These are phyloP conservation scores for Chaunax sp. DNA, from an alignment of 2,797 vertebrate species.

Conservation along the genomic window DNA sequence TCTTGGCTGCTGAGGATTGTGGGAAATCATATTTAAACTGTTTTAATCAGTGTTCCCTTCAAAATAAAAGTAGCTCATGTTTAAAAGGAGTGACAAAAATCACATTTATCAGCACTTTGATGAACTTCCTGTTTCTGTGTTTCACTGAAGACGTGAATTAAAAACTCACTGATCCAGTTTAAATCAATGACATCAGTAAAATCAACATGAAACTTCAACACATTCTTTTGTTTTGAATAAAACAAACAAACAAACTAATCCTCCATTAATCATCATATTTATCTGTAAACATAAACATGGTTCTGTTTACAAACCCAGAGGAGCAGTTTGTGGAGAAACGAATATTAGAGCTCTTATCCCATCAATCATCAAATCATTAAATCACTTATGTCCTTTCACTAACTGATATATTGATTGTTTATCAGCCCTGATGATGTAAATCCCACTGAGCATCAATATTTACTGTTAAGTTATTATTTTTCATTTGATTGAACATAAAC, in stretches of 20 bases:
- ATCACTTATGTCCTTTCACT: too few relatives aligned
- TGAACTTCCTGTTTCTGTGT: background rate
- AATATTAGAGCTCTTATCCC: too few relatives aligned
- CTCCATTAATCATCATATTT: conserved; percentile 21
- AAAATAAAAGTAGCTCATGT: conserved; percentile 52
- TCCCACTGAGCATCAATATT: too few relatives aligned
- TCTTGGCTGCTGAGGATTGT: conserved; percentile 61
- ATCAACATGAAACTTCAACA: too few relatives aligned
- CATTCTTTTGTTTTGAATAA: background rate
- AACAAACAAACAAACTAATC: conserved; percentile 10
- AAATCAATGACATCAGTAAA: too few relatives aligned
- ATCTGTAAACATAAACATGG: background rate
- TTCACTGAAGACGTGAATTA: background rate
- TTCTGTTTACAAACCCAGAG: background rate
- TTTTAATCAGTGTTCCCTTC: conserved; percentile 50
- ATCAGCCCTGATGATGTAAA: too few relatives aligned
- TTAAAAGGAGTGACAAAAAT: conserved; percentile 19
- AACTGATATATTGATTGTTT: too few relatives aligned
- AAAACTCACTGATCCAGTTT: background rate
- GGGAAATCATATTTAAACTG: conserved; percentile 55
- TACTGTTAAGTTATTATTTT: too few relatives aligned
- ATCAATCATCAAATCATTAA: too few relatives aligned
- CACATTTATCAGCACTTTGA: conserved; percentile 43
- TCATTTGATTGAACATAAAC: too few relatives aligned
- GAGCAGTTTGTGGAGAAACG: too few relatives aligned